A percentile compares a stretch with the other conserved stretches of the same genome.
Evolutionary conservation across 2,113 vertebrate species (phyloP).

Genomic region (Pionites leucogaster): DNA sequence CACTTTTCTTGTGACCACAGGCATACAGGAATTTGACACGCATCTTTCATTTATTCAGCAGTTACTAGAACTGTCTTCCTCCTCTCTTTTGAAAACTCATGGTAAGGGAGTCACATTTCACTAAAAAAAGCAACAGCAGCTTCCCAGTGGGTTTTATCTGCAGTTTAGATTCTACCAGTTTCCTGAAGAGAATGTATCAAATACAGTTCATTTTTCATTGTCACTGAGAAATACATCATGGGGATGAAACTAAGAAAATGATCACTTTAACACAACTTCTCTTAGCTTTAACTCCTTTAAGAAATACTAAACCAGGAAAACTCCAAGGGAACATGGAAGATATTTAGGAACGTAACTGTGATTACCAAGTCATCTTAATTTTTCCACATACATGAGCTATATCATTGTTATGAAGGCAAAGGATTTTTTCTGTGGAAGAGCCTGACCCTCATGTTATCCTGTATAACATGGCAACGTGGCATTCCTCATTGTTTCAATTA

Average conservation of each 20-base stretch:
- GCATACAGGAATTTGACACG: not conserved
- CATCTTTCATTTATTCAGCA: constrained; percentile 11
- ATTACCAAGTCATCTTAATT: not conserved
- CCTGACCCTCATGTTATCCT: not conserved
- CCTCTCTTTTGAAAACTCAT: not conserved
- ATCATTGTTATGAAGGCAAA: not conserved
- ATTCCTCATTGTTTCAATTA: not conserved
- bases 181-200: not conserved
- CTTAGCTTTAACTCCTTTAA: not conserved
- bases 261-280: not conserved
- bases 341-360: not conserved
- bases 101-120: not conserved
- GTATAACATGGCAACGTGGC: not conserved
- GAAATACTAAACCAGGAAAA: not conserved
- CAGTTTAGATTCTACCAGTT: not conserved
- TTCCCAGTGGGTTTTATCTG: not conserved
- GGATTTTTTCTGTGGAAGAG: not conserved
- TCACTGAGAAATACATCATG: not conserved
- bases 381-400: not conserved
- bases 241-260: not conserved
- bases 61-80: not conserved
- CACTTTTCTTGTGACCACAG: not conserved
- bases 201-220: not conserved
- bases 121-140: not conserved
- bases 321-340: not conserved